Percentiles rank a stretch among this genome's conserved stretches.
These are phyloP conservation scores for Cyprinodon brontotheroides DNA, from an alignment of 2,113 vertebrate species.

Conservation along the genomic window DNA sequence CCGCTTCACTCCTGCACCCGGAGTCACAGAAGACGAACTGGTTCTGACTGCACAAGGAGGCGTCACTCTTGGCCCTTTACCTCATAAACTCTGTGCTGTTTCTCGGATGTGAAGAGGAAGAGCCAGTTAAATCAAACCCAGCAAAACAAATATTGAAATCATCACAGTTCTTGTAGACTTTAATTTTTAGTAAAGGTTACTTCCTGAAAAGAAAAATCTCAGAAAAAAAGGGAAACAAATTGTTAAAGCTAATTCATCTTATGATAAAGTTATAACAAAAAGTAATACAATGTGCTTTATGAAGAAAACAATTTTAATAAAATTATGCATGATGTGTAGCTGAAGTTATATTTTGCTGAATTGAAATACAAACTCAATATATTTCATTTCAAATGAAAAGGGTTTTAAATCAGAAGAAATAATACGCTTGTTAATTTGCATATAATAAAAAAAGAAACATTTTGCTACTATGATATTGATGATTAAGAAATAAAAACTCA, in stretches of 20 bases:
- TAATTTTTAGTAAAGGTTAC: too few species aligned
- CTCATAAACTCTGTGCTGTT: conserved; percentile 64
- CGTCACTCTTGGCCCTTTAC: conserved; percentile 34
- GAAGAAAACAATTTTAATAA: neutral
- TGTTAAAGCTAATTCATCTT: neutral
- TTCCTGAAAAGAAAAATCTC: neutral
- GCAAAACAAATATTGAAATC: neutral
- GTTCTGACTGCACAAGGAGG: conserved; percentile 65
- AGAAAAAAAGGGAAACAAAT: neutral
- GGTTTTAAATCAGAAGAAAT: too few species aligned
- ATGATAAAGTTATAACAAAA: neutral
- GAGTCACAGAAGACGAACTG: conserved; percentile 71
- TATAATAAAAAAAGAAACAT: too few species aligned
- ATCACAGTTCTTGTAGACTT: neutral
- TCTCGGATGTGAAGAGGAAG: conserved; percentile 2
- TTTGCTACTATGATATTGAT: too few species aligned
- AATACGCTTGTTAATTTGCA: too few species aligned
- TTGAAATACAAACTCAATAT: too few species aligned
- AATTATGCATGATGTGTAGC: neutral
- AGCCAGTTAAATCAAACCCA: neutral
- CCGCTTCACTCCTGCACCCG: conserved; percentile 70
- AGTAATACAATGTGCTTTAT: neutral
- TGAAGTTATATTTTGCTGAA: neutral
- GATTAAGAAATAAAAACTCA: too few species aligned
- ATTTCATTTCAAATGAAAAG: too few species aligned